Conservation (phyloP, 2,888 invertebrate genomes). For the Isotomurus palustris region DNA sequence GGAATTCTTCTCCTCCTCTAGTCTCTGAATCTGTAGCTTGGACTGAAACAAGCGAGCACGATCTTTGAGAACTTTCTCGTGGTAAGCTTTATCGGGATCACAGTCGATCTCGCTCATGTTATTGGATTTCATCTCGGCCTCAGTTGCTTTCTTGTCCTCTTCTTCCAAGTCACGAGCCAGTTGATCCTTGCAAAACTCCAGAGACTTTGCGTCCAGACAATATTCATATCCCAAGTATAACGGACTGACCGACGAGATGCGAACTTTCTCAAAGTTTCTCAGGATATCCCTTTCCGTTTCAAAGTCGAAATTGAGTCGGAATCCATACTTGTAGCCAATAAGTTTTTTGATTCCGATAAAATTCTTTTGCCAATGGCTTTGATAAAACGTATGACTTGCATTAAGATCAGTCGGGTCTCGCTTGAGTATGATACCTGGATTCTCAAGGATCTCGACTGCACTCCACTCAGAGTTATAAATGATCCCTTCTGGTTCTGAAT, state of each 20-base stretch:
- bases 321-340: slow-evolving; percentile 7
- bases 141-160: background rate
- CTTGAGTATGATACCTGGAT: slow-evolving; percentile 3
- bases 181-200: background rate
- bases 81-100: too few species aligned
- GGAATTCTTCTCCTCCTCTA: slow-evolving; percentile 4
- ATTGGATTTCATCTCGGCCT: too few species aligned
- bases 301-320: slow-evolving; percentile 4
- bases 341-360: slow-evolving; percentile 3
- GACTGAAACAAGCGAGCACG: slow-evolving; percentile 4
- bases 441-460: slow-evolving; percentile 10
- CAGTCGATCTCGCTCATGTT: too few species aligned
- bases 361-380: slow-evolving; percentile 10
- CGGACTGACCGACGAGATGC: background rate
- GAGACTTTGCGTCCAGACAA: background rate
- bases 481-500: slow-evolving; percentile 8
- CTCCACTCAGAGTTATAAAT: slow-evolving; percentile 10
- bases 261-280: slow-evolving; percentile 3
- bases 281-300: slow-evolving; percentile 4
- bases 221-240: slow-evolving; percentile 2
- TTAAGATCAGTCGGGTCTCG: background rate
- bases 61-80: slow-evolving; percentile 1
- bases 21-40: slow-evolving; percentile 3
- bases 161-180: background rate
- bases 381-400: background rate